These are phyloP conservation scores for Seira musarum DNA, from an alignment of 2,888 invertebrate species.

Conservation along the genomic window DNA sequence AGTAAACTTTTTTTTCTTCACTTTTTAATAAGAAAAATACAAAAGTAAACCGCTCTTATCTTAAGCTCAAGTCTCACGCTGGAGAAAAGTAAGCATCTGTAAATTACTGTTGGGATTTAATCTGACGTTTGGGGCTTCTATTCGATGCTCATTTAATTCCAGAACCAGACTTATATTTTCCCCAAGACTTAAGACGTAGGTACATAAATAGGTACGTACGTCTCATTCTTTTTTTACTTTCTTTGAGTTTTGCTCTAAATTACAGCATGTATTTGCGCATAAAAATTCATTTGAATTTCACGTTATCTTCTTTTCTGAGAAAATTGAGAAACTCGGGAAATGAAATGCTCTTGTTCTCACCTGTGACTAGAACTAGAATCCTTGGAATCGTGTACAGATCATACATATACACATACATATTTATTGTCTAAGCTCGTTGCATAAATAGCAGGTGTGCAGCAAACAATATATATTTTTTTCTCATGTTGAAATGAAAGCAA, in stretches of 20 bases:
- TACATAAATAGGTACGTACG: background rate
- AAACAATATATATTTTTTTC: background rate
- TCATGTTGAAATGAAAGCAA: background rate
- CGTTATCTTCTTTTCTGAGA: background rate
- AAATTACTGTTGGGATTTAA: slow-evolving; percentile 59
- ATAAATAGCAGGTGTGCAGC: background rate
- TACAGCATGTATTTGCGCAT: background rate
- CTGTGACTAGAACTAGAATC: background rate
- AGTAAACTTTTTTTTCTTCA: slow-evolving; percentile 7
- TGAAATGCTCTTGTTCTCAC: background rate
- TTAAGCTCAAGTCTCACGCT: slow-evolving; percentile 46
- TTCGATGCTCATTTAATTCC: background rate
- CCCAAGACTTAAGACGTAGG: background rate
- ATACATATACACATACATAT: too few relatives aligned
- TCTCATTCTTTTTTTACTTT: too few relatives aligned
- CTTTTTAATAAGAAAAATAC: slow-evolving; percentile 13
- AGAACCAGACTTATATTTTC: background rate
- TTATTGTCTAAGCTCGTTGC: too few relatives aligned
- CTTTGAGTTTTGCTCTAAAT: background rate
- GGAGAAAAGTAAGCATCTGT: slow-evolving; percentile 56
- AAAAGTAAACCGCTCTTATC: slow-evolving; percentile 50
- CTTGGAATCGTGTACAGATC: too few relatives aligned
- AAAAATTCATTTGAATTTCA: background rate
- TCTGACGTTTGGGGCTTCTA: slow-evolving; percentile 35
- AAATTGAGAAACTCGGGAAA: background rate